phyloP scores from a whole-genome alignment of 2,888 invertebrate species.

The Dryadula phaetusa region DNA sequence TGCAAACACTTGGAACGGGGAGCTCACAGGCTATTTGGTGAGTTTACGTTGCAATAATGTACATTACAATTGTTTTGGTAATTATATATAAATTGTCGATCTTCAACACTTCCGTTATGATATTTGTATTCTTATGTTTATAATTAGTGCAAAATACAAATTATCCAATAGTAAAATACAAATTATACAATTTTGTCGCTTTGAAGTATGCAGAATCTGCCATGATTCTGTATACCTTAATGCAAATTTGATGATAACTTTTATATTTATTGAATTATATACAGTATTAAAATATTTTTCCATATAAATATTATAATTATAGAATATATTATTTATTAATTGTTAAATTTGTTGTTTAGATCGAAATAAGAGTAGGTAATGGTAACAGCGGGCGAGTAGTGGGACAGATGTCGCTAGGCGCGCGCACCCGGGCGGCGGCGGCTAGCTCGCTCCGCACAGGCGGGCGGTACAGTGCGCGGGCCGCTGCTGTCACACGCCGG shows the following conservation, averaged over 20 bases:
- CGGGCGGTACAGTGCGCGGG: slow-evolving; percentile 93
- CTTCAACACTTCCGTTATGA: slow-evolving; percentile 10
- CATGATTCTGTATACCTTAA: no score
- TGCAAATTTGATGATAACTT: no score
- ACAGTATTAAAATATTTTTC: no score
- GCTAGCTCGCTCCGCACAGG: slow-evolving; percentile 94
- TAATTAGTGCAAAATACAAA: background rate
- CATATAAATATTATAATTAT: no score
- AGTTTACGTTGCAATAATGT: slow-evolving; percentile 55
- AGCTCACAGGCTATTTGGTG: slow-evolving; percentile 95
- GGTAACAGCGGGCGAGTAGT: slow-evolving; percentile 77
- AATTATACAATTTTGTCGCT: no score
- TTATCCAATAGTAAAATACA: no score
- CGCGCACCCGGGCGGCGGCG: slow-evolving; percentile 94
- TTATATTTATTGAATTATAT: no score
- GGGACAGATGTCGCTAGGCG: slow-evolving; percentile 93
- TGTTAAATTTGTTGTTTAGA: slow-evolving; percentile 52
- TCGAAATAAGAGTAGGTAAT: slow-evolving; percentile 73
- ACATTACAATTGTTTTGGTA: slow-evolving; percentile 11
- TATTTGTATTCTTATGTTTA: background rate
- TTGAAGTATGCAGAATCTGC: no score
- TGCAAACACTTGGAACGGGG: slow-evolving; percentile 89
- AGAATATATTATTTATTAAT: background rate
- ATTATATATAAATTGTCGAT: background rate
- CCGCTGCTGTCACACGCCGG: slow-evolving; percentile 94